These are phyloP conservation scores for Yasuhikotakia modesta DNA, from an alignment of 2,797 vertebrate species.

Conservation along the genomic window DNA sequence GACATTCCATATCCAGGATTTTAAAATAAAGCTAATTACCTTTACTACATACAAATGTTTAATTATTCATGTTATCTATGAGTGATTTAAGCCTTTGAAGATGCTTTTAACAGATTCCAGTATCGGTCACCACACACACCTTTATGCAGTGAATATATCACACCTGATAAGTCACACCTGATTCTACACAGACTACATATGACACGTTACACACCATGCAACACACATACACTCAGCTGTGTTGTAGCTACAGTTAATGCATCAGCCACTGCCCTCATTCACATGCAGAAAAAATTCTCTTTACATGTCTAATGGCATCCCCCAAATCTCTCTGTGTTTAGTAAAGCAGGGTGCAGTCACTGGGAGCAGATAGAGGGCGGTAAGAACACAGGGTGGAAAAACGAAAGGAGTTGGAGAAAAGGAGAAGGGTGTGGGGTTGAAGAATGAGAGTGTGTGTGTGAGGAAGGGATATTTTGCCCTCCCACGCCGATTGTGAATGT, in stretches of 20 bases:
- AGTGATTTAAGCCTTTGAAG: too few relatives aligned
- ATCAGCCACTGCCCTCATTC: too few relatives aligned
- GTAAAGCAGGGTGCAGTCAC: conserved; percentile 34
- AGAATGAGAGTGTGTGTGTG: conserved; percentile 62
- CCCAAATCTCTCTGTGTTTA: conserved; percentile 37
- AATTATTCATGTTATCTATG: too few relatives aligned
- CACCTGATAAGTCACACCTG: neutral
- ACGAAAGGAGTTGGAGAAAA: conserved; percentile 68
- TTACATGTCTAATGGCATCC: too few relatives aligned
- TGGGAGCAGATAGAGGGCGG: conserved; percentile 52
- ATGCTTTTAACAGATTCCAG: too few relatives aligned
- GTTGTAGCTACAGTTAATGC: too few relatives aligned
- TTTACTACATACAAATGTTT: too few relatives aligned
- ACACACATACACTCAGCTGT: too few relatives aligned
- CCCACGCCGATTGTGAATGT: conserved; percentile 67
- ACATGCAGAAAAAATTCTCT: too few relatives aligned
- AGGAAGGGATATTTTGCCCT: conserved; percentile 81
- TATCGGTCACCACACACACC: neutral
- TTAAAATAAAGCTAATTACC: neutral
- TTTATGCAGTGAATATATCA: neutral
- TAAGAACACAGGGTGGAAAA: conserved; percentile 63
- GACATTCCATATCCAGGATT: neutral
- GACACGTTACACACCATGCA: neutral
- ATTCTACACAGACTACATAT: neutral
- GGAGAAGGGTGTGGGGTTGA: conserved; percentile 64